Conservation (phyloP, 2,888 invertebrate genomes). For the Deilephila porcellus region DNA sequence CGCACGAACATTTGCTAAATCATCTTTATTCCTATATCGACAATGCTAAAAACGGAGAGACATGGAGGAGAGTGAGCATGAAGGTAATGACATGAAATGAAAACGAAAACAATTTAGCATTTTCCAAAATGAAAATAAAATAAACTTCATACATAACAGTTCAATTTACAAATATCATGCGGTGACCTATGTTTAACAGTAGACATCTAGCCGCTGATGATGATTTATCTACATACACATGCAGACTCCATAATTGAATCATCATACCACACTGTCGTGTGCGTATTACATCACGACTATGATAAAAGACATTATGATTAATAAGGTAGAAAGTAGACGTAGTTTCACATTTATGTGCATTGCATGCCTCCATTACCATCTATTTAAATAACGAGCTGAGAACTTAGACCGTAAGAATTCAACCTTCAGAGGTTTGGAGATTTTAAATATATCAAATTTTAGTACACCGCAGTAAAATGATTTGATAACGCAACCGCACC, state of each 20-base stretch:
- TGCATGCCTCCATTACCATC: conserved; percentile 2
- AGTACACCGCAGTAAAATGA: neutral
- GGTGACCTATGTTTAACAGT: too few relatives aligned
- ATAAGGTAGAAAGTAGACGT: conserved; percentile 31
- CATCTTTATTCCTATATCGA: too few relatives aligned
- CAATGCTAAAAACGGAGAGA: too few relatives aligned
- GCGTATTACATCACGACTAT: conserved; percentile 10
- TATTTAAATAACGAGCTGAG: neutral
- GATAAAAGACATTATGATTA: conserved; percentile 22
- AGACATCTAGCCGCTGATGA: too few relatives aligned
- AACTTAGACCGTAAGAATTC: neutral
- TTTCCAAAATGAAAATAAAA: too few relatives aligned
- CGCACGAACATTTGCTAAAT: too few relatives aligned
- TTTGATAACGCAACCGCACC: conserved; percentile 16
- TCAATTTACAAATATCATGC: too few relatives aligned
- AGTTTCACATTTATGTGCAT: conserved; percentile 12
- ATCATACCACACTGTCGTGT: neutral
- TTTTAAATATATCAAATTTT: neutral
- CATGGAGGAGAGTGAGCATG: too few relatives aligned
- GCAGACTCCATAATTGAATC: conserved; percentile 3
- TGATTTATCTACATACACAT: neutral
- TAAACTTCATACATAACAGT: too few relatives aligned
- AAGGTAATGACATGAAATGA: too few relatives aligned
- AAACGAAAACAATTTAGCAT: too few relatives aligned
- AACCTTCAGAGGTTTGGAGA: conserved; percentile 16